Conservation (phyloP, 2,888 invertebrate genomes). For the Poecilus cupreus region DNA sequence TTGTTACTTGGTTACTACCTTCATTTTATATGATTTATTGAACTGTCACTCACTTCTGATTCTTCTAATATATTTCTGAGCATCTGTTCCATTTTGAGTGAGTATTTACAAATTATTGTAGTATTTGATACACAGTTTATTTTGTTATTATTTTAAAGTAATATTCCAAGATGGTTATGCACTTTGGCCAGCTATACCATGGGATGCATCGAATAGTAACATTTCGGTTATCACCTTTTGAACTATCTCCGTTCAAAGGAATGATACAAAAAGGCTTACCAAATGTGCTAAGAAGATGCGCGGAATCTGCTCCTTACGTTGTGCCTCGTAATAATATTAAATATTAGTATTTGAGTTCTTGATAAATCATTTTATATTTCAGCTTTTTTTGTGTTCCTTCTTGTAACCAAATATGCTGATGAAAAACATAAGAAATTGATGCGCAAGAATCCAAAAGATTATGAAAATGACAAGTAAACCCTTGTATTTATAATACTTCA, state of each 20-base stretch:
- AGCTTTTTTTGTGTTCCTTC: neutral
- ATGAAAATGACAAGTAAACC: neutral
- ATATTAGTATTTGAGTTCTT: neutral
- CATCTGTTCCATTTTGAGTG: no score
- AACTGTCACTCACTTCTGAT: no score
- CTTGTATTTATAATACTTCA: neutral
- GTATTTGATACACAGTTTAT: neutral
- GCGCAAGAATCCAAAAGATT: slow-evolving; percentile 13
- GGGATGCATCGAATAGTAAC: slow-evolving; percentile 25
- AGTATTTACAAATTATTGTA: no score
- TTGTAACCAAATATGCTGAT: neutral
- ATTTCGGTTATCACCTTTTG: slow-evolving; percentile 24
- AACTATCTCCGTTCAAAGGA: neutral
- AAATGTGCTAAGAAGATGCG: neutral
- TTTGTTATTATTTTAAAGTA: neutral
- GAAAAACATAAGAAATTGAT: neutral
- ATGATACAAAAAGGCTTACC: neutral
- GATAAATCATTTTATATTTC: neutral
- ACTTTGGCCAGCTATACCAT: slow-evolving; percentile 20
- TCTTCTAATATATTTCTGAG: no score
- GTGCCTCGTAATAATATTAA: neutral
- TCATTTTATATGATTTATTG: neutral
- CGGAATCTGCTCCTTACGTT: neutral
- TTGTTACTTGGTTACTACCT: neutral
- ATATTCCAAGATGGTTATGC: neutral